Base-by-base conservation (phyloP, 64 coral and sea anemone species). In the Actinia tenebrosa region DNA sequence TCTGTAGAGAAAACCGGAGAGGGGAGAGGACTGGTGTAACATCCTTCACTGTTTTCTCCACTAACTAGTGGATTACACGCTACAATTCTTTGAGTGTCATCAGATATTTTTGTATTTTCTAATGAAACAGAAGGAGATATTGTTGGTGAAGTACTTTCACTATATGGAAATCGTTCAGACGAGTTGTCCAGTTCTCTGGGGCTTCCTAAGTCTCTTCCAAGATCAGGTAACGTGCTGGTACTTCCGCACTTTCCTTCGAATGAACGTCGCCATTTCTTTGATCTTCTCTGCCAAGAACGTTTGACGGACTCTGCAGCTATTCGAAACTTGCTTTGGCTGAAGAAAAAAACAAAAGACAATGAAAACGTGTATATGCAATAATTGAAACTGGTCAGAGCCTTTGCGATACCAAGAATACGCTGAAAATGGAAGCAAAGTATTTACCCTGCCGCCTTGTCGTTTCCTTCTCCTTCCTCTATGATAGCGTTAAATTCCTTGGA, bases 251-350 rank as follows among this genome's bases (percentile, higher is more conserved):
- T 84, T 22, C 83, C 82, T 53, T 96, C 94, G 17, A 92, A 87
- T 18, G 94, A 90, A 15, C 80, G 66, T 6, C 94, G 91, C 94
- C 94, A 96, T 84, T 89, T 89, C 64, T 90, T 96, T 19, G 94
- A 96, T 30, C 72, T 84, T 85, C 91, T 47, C 77, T 84, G 91
- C 91, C 88, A 96, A 68, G 88, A 89, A 16, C 89, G 89, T 37
- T 87, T 93, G 64, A 96, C 82, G 68, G 72, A 92, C 2, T 84
- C 94, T 1, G 90, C 88, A 16, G 84, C 90, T 60, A 80, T 87
- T 83, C 80, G 72, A 86, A 91, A 83, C 23, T 87, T 64, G 79
- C 61, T 91, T 91, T 91, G 90, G 13, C 90, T 91, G 58, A 44
- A 44, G 5, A 55, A 71, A 47, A 56, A 69, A 26, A 77, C 23